Percentiles rank a stretch among this genome's conserved stretches.
Conservation (phyloP, 2,797 vertebrate genomes). For the Meriones psammophilus region DNA sequence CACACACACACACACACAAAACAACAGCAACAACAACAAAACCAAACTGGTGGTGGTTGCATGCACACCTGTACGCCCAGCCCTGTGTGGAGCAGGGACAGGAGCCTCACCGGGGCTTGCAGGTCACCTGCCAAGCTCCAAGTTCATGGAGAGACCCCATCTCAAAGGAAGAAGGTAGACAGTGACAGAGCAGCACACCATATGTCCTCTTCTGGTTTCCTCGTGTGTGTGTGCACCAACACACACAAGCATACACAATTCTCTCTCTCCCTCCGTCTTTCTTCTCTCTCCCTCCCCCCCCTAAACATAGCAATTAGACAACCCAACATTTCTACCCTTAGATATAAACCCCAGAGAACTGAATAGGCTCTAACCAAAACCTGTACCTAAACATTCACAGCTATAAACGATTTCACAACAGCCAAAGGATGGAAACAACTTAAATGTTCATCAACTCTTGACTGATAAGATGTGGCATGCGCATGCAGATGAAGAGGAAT, state of each 20-base stretch:
- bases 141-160: not conserved
- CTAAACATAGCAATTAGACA: fast-evolving
- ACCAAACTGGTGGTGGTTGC: not conserved
- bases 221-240: not conserved
- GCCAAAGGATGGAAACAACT: not conserved
- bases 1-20: no score
- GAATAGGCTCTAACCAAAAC: not conserved
- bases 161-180: not conserved
- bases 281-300: no score
- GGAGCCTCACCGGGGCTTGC: not conserved
- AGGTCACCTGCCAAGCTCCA: not conserved
- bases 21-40: no score
- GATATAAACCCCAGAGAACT: fast-evolving
- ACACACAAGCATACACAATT: no score
- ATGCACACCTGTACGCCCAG: not conserved
- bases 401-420: fast-evolving
- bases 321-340: not conserved
- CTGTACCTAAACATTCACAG: not conserved
- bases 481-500: fast-evolving
- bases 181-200: not conserved
- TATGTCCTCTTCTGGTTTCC: not conserved
- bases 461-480: fast-evolving
- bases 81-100: not conserved
- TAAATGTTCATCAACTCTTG: no score
- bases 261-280: no score